Conservation (phyloP, 2,888 invertebrate genomes). For the Dasypolia templi region DNA sequence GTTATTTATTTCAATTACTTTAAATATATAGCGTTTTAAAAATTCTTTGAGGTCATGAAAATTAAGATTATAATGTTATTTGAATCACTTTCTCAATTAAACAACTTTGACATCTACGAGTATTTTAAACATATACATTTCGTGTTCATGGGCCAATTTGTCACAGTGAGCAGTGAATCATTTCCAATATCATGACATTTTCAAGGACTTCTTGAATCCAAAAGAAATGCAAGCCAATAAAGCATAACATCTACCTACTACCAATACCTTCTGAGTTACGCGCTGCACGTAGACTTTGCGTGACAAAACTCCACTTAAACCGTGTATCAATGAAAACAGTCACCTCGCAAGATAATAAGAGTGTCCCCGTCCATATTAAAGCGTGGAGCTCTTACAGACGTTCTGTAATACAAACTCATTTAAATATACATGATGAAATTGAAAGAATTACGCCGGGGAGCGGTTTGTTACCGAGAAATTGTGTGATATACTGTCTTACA, state of each 20-base stretch:
- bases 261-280: too few species aligned
- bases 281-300: not conserved
- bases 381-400: conserved; percentile 68
- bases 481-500: conserved; percentile 65
- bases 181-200: not conserved
- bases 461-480: conserved; percentile 68
- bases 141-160: too few species aligned
- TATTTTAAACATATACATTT: too few species aligned
- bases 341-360: conserved; percentile 83
- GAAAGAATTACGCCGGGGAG: conserved; percentile 84
- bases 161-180: too few species aligned
- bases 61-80: too few species aligned
- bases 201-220: not conserved
- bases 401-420: conserved; percentile 87
- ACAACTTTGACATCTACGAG: too few species aligned
- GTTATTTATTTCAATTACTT: not conserved
- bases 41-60: too few species aligned
- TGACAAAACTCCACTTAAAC: not conserved
- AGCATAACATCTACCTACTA: too few species aligned
- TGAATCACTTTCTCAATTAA: too few species aligned
- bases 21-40: too few species aligned
- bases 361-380: conserved; percentile 87
- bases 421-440: conserved; percentile 89
- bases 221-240: not conserved
- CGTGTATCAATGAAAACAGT: conserved; percentile 70